Conservation (phyloP, 1,140 invertebrate species). For the Drosophila pachea region DNA sequence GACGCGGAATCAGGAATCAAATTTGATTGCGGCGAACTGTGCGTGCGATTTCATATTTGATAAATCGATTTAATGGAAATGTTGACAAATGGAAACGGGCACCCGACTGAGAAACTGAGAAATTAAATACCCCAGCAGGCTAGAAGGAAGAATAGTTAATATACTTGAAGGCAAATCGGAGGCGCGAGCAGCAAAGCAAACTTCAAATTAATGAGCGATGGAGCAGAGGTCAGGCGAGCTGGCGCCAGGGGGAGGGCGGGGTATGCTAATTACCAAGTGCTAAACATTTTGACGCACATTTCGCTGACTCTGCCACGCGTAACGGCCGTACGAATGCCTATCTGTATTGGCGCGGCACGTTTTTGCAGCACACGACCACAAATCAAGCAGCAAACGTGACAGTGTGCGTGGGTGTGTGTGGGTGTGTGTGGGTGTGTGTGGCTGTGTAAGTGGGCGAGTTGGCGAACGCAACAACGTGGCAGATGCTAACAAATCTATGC, state of each 20-base stretch:
- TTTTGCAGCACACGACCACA: constrained; percentile 42
- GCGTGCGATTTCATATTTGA: constrained; percentile 41
- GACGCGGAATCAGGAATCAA: constrained; percentile 17
- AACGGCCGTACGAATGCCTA: constrained; percentile 36
- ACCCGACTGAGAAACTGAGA: not conserved
- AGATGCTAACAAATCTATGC: constrained; percentile 18
- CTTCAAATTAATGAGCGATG: not conserved
- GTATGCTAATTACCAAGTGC: constrained; percentile 59
- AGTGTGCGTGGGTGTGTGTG: not conserved
- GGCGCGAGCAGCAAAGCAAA: not conserved
- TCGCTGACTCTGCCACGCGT: constrained; percentile 8
- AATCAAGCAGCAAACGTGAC: constrained; percentile 28
- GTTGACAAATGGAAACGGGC: constrained; percentile 26
- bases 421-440: not conserved
- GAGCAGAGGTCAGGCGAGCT: constrained; percentile 1
- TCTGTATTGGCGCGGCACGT: constrained; percentile 35
- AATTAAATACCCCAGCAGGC: constrained; percentile 54
- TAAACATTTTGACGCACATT: constrained; percentile 57
- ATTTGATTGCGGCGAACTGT: constrained; percentile 23
- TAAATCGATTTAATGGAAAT: constrained; percentile 31
- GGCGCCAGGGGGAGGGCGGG: not conserved
- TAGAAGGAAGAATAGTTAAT: constrained; percentile 58
- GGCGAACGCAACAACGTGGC: not conserved
- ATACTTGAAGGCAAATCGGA: constrained; percentile 62
- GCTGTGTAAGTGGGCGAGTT: not conserved